These are phyloP conservation scores for Sphyrna mokarran DNA, from an alignment of 2,113 vertebrate genomes.

Conservation along the genomic window DNA sequence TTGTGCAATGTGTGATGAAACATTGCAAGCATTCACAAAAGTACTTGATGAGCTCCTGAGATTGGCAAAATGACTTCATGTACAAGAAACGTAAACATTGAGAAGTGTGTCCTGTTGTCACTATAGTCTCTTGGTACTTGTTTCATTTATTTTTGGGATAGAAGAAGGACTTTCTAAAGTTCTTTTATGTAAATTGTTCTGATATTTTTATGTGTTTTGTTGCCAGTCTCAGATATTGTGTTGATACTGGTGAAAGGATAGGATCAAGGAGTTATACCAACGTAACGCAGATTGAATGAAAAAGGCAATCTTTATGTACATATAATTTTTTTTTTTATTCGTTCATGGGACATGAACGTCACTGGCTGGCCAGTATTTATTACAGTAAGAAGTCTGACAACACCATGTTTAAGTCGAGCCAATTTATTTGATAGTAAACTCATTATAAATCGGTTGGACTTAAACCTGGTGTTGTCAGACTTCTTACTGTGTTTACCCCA, in stretches of 20 bases:
- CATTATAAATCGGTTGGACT: too few relatives aligned
- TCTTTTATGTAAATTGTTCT: not conserved
- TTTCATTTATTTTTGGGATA: not conserved
- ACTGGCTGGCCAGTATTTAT: too few relatives aligned
- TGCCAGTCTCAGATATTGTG: not conserved
- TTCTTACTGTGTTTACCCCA: too few relatives aligned
- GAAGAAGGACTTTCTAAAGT: not conserved
- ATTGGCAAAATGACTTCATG: not conserved
- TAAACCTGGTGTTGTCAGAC: too few relatives aligned
- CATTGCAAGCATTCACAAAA: not conserved
- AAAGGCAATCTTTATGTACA: not conserved
- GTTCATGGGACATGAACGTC: too few relatives aligned
- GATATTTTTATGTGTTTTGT: not conserved
- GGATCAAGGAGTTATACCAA: not conserved
- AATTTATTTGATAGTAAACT: too few relatives aligned
- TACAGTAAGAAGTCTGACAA: too few relatives aligned
- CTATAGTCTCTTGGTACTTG: not conserved
- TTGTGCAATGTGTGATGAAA: too few relatives aligned
- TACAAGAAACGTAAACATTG: not conserved
- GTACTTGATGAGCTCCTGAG: not conserved
- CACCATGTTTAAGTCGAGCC: too few relatives aligned
- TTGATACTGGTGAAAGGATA: not conserved
- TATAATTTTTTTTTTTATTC: too few relatives aligned
- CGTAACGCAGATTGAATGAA: not conserved
- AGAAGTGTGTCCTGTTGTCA: not conserved